Evolutionary conservation across 2,797 vertebrate species (phyloP).

Genomic region (Pseudotriccus pelzelni): DNA sequence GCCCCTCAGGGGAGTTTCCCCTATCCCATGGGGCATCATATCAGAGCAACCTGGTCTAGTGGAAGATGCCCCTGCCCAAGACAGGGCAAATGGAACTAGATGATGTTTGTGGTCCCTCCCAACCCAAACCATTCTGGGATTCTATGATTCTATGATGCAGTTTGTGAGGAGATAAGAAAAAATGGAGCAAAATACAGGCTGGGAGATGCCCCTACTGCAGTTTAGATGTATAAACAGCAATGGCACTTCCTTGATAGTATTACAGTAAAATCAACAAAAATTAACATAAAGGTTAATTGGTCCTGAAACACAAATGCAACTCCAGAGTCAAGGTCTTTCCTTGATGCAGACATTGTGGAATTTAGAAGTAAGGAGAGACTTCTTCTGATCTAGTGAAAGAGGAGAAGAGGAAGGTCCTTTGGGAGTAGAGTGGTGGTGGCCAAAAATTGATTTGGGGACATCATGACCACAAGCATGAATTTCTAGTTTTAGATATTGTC

Average conservation of each 20-base stretch:
- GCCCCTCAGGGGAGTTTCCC: neutral
- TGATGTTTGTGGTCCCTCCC: neutral
- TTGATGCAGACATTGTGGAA: neutral
- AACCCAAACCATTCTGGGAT: neutral
- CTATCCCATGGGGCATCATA: neutral
- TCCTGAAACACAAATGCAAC: accelerated
- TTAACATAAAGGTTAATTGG: neutral
- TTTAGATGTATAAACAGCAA: neutral
- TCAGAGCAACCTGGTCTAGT: neutral
- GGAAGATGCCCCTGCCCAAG: neutral
- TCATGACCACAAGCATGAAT: neutral
- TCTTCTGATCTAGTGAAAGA: neutral
- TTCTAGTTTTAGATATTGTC: neutral
- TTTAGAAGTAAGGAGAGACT: neutral
- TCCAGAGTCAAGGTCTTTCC: neutral
- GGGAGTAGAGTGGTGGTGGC: neutral
- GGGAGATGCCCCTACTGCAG: neutral
- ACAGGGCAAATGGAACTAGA: neutral
- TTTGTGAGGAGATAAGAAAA: neutral
- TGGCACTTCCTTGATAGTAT: neutral
- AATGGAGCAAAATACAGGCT: neutral
- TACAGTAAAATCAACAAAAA: neutral
- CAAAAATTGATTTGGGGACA: neutral
- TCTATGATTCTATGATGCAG: neutral
- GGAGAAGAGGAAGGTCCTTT: neutral